Evolutionary conservation across 1,140 invertebrate species (phyloP).

Genomic region (Drosophila repletoides): DNA sequence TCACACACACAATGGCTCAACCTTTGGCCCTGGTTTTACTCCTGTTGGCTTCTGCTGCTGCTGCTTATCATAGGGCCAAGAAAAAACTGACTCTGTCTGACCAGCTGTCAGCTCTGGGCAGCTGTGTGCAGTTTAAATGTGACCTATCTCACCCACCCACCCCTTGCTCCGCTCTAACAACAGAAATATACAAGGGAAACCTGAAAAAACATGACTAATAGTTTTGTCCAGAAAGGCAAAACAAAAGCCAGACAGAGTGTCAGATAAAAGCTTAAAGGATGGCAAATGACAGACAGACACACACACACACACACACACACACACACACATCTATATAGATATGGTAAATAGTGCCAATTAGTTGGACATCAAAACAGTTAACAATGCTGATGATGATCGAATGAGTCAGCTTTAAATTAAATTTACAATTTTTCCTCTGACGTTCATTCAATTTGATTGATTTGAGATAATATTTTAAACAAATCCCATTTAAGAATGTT

Average conservation of each 20-base stretch:
- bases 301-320: not conserved
- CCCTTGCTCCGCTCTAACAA: conserved; percentile 20
- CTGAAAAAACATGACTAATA: conserved; percentile 70
- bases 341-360: conserved; percentile 68
- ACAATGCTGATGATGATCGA: conserved; percentile 39
- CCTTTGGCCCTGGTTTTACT: conserved; percentile 18
- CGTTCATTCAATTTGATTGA: conserved; percentile 26
- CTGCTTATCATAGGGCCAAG: conserved; percentile 58
- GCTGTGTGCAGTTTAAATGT: conserved; percentile 61
- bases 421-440: conserved; percentile 27
- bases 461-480: not conserved
- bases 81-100: conserved; percentile 28
- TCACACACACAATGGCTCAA: conserved; percentile 60
- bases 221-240: conserved; percentile 59
- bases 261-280: conserved; percentile 69
- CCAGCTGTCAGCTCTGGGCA: conserved; percentile 55
- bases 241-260: conserved; percentile 71
- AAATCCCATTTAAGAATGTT: not conserved
- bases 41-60: conserved; percentile 19
- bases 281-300: conserved; percentile 36
- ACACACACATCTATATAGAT: conserved; percentile 9
- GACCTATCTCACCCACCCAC: too few species aligned
- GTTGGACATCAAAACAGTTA: conserved; percentile 46
- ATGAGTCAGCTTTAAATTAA: conserved; percentile 32
- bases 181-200: conserved; percentile 21